Evolutionary conservation across 1,140 invertebrate genomes (phyloP), one percentile per base, ranked within the genome.

Genomic region (Colletes gigas): DNA sequence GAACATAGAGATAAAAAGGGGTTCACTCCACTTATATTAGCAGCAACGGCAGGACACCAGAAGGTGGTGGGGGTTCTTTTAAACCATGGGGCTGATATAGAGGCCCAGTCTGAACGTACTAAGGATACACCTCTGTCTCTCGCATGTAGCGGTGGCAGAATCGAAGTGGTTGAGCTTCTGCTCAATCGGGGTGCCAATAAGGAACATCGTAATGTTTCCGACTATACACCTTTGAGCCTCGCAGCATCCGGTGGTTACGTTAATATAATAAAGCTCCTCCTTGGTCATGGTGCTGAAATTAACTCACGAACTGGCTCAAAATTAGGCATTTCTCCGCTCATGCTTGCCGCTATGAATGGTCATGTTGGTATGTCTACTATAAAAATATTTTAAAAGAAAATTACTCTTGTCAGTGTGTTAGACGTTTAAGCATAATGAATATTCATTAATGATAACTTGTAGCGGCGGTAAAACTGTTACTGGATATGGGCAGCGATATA

Each of bases 271-370:
- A 98, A 99, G 89, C 94, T 99, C 62, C 93, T 99, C 57, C 94
- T 99, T 17, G 96, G 97, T 90, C 95, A 96, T 93, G 98, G 97
- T 50, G 99, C 99, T 62, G 99, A 99, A 94, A 99, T 99, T 80
- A 99, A 99, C 94, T 99, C 99, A 7, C 96, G 98, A 84, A 99
- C 98, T 63, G 98, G 98, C 50, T 98, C 97, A 67, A 99, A 99
- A 93, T 94, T 99, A 57, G 99, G 99, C 66, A 99, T 99, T 88
- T 99, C 99, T 0, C 99, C 99, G 4, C 94, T 99, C 30, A 99
- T 99, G 99, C 93, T 99, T 85, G 99, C 99, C 30, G 98, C 99
- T 9, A 99, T 99, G 99, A 99, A 99, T 95, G 99, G 99, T 0
- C 99, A 99, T 94, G 98, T 98, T 44, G 95, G 94, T 94, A 90